phyloP scores from a whole-genome alignment of 2,888 invertebrate genomes.

The Lepidochitona cinerea region DNA sequence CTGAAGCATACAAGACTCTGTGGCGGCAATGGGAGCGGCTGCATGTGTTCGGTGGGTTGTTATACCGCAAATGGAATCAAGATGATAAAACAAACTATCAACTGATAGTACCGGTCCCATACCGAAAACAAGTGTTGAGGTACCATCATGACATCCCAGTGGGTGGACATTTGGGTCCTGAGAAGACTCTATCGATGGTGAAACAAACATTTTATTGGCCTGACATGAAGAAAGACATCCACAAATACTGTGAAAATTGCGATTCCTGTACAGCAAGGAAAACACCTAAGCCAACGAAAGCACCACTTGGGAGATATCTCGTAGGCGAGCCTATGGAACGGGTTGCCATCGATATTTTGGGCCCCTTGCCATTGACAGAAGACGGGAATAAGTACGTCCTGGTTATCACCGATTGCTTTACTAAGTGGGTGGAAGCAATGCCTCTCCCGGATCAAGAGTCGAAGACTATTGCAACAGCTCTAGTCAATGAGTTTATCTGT shows the following conservation, averaged over 20 bases:
- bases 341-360: not conserved
- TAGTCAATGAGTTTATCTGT: not conserved
- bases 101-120: conserved; percentile 8
- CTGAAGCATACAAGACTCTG: conserved; percentile 10
- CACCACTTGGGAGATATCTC: not conserved
- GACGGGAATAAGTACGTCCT: not conserved
- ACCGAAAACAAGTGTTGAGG: not conserved
- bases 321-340: not conserved
- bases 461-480: not conserved
- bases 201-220: conserved; percentile 19
- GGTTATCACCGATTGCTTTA: not conserved
- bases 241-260: conserved; percentile 13
- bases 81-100: conserved; percentile 1
- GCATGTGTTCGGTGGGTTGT: conserved; percentile 2
- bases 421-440: not conserved
- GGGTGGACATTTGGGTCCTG: conserved; percentile 16
- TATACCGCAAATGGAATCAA: conserved; percentile 17
- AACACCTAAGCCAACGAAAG: conserved; percentile 10
- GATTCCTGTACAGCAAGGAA: conserved; percentile 21
- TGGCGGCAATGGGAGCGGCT: conserved; percentile 15
- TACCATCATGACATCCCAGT: conserved; percentile 7
- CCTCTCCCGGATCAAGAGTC: not conserved
- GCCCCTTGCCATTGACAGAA: not conserved
- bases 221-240: conserved; percentile 13
- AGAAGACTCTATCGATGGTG: conserved; percentile 18